These are phyloP conservation scores for Arvicanthis niloticus DNA, from an alignment of 2,113 vertebrate genomes.

Conservation along the genomic window DNA sequence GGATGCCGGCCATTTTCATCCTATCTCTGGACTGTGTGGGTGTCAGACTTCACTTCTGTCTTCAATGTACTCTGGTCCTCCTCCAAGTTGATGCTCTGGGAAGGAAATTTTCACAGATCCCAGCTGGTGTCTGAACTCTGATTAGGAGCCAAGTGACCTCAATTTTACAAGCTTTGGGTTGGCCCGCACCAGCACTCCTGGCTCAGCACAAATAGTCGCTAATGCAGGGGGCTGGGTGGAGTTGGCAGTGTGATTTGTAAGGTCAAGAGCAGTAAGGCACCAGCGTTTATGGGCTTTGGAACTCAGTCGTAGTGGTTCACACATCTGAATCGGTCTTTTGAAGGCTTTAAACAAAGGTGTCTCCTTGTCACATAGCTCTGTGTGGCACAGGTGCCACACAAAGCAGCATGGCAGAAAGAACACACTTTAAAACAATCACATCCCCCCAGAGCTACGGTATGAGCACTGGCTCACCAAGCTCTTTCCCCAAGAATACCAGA, in stretches of 20 bases:
- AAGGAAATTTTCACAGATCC: slow-evolving; percentile 38
- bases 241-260: slow-evolving; percentile 60
- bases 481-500: not conserved
- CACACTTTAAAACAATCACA: slow-evolving; percentile 67
- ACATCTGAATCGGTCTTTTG: not conserved
- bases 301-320: slow-evolving; percentile 63
- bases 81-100: not conserved
- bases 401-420: not conserved
- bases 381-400: not conserved
- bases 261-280: slow-evolving; percentile 51
- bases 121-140: slow-evolving; percentile 63
- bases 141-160: slow-evolving; percentile 56
- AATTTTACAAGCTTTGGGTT: slow-evolving; percentile 61
- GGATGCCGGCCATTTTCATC: not conserved
- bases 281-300: slow-evolving; percentile 48
- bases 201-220: slow-evolving; percentile 9
- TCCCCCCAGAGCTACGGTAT: slow-evolving; percentile 67
- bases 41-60: not conserved
- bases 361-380: not conserved
- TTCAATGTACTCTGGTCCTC: not conserved
- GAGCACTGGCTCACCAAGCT: slow-evolving; percentile 72
- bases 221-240: not conserved
- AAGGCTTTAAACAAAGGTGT: not conserved
- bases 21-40: not conserved
- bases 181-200: not conserved